Evolutionary conservation across 37 sponge, comb jelly and placozoan species (phyloP), one percentile per base, ranked within the genome.

Genomic region (Axinella damicornis): DNA sequence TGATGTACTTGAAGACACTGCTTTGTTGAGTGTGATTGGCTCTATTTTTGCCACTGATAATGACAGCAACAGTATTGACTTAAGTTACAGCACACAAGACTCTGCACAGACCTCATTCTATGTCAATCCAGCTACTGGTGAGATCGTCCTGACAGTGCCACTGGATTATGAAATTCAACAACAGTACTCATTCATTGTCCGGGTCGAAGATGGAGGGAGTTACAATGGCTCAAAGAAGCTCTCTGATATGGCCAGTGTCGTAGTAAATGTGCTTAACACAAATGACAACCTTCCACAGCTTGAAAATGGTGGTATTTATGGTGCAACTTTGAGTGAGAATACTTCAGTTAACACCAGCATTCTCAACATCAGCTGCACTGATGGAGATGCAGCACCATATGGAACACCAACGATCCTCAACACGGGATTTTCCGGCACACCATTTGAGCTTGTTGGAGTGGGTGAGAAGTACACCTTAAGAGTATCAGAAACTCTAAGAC

Each of bases 281-380:
- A 92, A 92, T 60, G 92, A 92, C n/a, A 78, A 92, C 30, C 21
- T 34, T 1, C 92, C 92, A 38, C 25, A 40, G 18, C 61, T 92
- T 14, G 69, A 59, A 65, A 72, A 56, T 79, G 79, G 87, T 40
- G 92, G 92, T 31, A 40, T 87, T 0, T 92, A 92, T 84, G 92
- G 88, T 34, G 55, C 76, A 21, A 74, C 76, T 28, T 82, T 93
- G 21, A 78, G 59, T 52, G 79, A 85, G 35, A 92, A 74, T n/a
- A 86, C 92, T 19, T 17, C 78, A 64, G 68, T 76, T 1, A 53
- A 68, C 19, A 72, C 74, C 60, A 76, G 19, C 30, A 39, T 93
- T 1, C 63, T 88, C 19, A 81, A 65, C 32, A 71, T 88, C 62
- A 62, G 54, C 20, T 93, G 93, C 46, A 85, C 65, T 41, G 93